These are phyloP conservation scores for Mus caroli DNA, from an alignment of 2,797 vertebrate genomes.

Conservation along the genomic window DNA sequence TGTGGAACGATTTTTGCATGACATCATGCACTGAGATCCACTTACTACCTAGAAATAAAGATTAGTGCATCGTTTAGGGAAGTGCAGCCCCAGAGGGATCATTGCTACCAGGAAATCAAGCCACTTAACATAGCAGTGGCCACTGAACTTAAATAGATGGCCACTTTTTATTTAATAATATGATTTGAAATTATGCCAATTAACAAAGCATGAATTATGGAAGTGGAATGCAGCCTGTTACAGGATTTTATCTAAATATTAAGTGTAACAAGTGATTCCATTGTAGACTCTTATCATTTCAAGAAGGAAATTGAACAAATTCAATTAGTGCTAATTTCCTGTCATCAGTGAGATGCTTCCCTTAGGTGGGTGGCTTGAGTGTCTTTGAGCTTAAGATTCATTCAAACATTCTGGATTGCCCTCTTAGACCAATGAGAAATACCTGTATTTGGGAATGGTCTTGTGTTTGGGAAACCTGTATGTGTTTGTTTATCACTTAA, in stretches of 20 bases:
- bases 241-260: slow-evolving; percentile 65
- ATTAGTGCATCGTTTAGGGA: slow-evolving; percentile 8
- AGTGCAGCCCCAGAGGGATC: neutral
- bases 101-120: slow-evolving; percentile 50
- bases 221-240: slow-evolving; percentile 29
- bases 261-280: neutral
- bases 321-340: slow-evolving; percentile 73
- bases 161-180: slow-evolving; percentile 67
- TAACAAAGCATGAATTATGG: slow-evolving; percentile 64
- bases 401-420: slow-evolving; percentile 34
- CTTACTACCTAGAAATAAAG: slow-evolving; percentile 31
- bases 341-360: slow-evolving; percentile 4
- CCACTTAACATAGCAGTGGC: slow-evolving; percentile 1
- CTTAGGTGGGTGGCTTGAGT: neutral
- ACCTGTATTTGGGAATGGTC: neutral
- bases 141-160: slow-evolving; percentile 59
- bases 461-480: neutral
- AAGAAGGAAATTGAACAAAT: slow-evolving; percentile 72
- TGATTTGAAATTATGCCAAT: slow-evolving; percentile 71
- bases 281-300: slow-evolving; percentile 50
- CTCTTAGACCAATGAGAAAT: neutral
- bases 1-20: slow-evolving; percentile 28
- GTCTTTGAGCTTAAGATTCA: neutral
- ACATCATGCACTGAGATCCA: neutral
- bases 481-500: neutral